Evolutionary conservation across 2,888 invertebrate genomes (phyloP), one percentile per base, ranked within the genome.

Genomic region (Morpho achilles): DNA sequence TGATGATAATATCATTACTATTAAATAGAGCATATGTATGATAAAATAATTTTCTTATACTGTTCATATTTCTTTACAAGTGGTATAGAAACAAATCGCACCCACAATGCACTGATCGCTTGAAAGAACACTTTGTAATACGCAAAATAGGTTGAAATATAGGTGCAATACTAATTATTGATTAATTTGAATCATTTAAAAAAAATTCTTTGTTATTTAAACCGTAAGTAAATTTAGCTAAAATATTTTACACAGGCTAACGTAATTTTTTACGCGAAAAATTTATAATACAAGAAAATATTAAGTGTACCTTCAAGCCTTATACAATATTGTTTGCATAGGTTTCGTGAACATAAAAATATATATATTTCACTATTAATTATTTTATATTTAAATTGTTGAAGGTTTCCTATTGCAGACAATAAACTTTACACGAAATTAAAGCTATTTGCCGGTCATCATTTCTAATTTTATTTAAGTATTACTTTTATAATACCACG

Each of bases 331-430:
- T 52, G 52, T 52, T 52, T 52, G 52, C 52, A 39, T 10, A 7
- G 52, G 8, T 32, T 45, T 32, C 7, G 8, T 32, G 16, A 32
- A 5, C 32, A 16, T 16, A 7, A 46, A 32, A 45, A 39, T 22
- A 23, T 9, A 7, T 22, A 16, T 16, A 16, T 51, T 51, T 23
- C 16, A 9, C 5, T 32, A 32, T 32, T 32, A 23, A 43, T 7
- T n/a, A 39, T 32, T 2, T 7, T 10, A 7, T 8, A 23, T 3
- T 10, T 6, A 43, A 43, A 42, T 16, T 9, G 9, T 32, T 32
- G 3, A 32, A 32, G 3, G 5, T 32, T 32, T 32, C 32, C 32
- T 32, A 32, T 32, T 32, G 82, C 85, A 82, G 66, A 75, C 70
- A 69, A 69, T 80, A 74, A 65, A 69, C 64, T 67, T 66, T 64